phyloP scores from a whole-genome alignment of 2,888 invertebrate species.

The Diaphora mendica region DNA sequence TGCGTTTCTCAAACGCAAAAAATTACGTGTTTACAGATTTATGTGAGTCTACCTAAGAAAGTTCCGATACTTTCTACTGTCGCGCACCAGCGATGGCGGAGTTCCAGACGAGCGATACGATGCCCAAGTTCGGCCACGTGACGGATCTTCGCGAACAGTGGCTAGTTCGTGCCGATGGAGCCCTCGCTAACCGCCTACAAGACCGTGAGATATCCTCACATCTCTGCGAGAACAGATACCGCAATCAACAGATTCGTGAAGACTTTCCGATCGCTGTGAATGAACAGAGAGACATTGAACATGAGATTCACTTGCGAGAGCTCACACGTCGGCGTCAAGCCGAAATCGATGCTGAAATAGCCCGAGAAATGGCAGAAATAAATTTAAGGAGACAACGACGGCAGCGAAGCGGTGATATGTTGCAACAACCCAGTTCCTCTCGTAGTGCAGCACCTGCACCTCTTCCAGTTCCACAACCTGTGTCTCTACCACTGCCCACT shows the following conservation, averaged over 20 bases:
- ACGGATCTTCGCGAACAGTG: constrained; percentile 82
- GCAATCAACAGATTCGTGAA: constrained; percentile 83
- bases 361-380: constrained; percentile 81
- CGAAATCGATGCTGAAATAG: constrained; percentile 81
- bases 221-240: constrained; percentile 79
- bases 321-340: constrained; percentile 76
- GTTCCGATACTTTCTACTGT: constrained; percentile 54
- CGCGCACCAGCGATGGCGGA: constrained; percentile 71
- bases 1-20: constrained; percentile 54
- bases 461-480: constrained; percentile 41
- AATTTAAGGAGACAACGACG: constrained; percentile 77
- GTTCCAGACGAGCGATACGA: constrained; percentile 77
- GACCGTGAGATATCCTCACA: constrained; percentile 83
- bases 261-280: constrained; percentile 81
- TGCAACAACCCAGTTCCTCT: constrained; percentile 72
- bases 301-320: constrained; percentile 73
- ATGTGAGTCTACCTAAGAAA: constrained; percentile 51
- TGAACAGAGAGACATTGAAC: constrained; percentile 78
- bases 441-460: constrained; percentile 61
- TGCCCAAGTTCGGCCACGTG: constrained; percentile 83
- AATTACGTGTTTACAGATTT: constrained; percentile 40
- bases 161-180: constrained; percentile 81
- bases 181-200: constrained; percentile 80
- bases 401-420: constrained; percentile 62
- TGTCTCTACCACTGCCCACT: constrained; percentile 45